Base-by-base conservation (phyloP, 2,113 vertebrate species). In the Hyperopisus bebe region DNA sequence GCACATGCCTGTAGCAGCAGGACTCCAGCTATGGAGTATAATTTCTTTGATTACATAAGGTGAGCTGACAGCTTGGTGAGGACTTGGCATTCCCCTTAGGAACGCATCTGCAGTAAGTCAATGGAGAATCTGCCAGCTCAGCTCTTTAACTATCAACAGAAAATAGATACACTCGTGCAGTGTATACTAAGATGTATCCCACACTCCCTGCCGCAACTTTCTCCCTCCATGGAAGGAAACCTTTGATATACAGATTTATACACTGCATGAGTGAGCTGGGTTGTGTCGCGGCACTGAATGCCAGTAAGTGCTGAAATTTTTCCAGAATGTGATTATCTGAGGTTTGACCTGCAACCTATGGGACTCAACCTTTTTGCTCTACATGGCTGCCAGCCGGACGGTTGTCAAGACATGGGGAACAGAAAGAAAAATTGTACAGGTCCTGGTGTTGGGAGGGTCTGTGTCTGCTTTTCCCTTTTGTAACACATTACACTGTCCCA, bases 401-500 rank as follows among this genome's bases (percentile, higher is more conserved):
- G 89, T 90, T 47, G 88, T 89, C 90, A 66, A 89, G 39, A 70
- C 77, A 88, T 0, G 5, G 74, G 15, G 74, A 77, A 42, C 27
- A 90, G 89, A 91, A 92, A 90, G 90, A 88, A 24, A 31, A 50
- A 89, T 88, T 92, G 91, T 44, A 51, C 80, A 27, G 90, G 85
- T 92, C 90, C 89, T 91, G 88, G 90, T 91, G 42, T 31, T n/a
- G 48, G 50, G 91, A 66, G 39, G 50, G 91, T 46, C 88, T 82
- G 83, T 90, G 90, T 80, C 27, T 50, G 11, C 27, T 47, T 83
- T 89, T 53, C 51, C 13, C 77, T 74, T 70, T 62, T 62, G 35
- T 48, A 62, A 88, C 66, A 55, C 24, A 46, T 88, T 51, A 80
- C 62, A 88, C 48, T 58, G 42, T 66, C 7, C 55, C 50, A 91